Evolutionary conservation across 2,888 invertebrate species (phyloP).

Genomic region (Tenodera sinensis): DNA sequence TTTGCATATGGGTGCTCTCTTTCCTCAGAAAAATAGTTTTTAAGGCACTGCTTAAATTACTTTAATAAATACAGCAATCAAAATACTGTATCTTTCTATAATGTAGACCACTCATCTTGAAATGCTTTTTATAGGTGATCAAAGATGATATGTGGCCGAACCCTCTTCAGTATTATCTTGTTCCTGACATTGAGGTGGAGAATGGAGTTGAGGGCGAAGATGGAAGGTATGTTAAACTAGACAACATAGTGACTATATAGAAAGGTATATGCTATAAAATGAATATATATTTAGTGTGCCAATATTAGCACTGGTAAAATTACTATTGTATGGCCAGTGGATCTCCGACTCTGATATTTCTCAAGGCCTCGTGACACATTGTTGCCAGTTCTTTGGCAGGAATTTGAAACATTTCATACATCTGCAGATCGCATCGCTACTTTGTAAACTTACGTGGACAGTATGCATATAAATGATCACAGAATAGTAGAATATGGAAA

Average conservation of each 20-base stretch:
- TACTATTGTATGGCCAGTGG: too few species aligned
- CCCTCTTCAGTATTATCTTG: conserved; percentile 76
- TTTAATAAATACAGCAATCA: background rate
- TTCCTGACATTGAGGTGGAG: conserved; percentile 71
- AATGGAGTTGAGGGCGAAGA: conserved; percentile 61
- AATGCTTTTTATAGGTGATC: conserved; percentile 44
- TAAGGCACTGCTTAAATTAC: background rate
- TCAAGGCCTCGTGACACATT: too few species aligned
- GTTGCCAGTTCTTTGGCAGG: too few species aligned
- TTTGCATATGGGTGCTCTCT: background rate
- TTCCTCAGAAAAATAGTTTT: background rate
- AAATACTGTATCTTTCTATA: background rate
- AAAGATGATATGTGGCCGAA: conserved; percentile 89
- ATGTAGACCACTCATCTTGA: background rate
- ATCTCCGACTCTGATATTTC: too few species aligned
- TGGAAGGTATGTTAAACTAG: conserved; percentile 28
- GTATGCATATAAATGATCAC: too few species aligned
- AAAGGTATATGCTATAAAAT: background rate
- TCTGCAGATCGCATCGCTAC: too few species aligned
- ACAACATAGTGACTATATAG: background rate
- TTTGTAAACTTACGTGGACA: too few species aligned
- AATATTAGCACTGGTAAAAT: background rate
- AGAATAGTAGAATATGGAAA: too few species aligned
- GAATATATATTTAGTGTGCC: background rate
- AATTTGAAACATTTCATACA: too few species aligned